Evolutionary conservation across 2,113 vertebrate species (phyloP).

Genomic region (Felis chaus): DNA sequence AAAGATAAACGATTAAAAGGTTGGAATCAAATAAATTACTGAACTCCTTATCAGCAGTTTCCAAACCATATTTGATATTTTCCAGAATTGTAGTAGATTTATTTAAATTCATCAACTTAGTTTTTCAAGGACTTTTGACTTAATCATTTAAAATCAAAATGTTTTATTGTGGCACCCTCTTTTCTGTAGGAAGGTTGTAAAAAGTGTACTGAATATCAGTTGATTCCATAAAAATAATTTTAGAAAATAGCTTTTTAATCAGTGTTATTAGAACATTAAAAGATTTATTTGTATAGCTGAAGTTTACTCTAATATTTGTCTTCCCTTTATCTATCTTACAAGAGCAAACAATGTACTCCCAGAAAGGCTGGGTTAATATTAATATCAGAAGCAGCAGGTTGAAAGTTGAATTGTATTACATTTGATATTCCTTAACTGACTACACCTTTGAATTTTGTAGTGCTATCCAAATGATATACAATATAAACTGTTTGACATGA

Average conservation of each 20-base stretch:
- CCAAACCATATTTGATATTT: background rate
- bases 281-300: constrained; percentile 1
- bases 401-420: constrained; percentile 51
- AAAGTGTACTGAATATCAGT: background rate
- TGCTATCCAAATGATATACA: constrained; percentile 65
- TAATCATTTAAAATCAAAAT: background rate
- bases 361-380: background rate
- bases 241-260: background rate
- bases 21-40: background rate
- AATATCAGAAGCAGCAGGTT: constrained; percentile 34
- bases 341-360: background rate
- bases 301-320: constrained; percentile 30
- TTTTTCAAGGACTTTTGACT: background rate
- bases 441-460: constrained; percentile 57
- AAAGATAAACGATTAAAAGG: background rate
- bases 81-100: background rate
- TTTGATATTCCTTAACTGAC: constrained; percentile 61
- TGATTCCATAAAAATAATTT: constrained; percentile 15
- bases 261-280: background rate
- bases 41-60: background rate
- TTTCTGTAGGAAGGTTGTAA: background rate
- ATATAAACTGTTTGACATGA: constrained; percentile 49
- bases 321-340: background rate
- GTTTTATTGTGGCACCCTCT: background rate
- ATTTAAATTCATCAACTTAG: background rate